Evolutionary conservation across 2,888 invertebrate genomes (phyloP).

Genomic region (Hofmannophila pseudospretella): DNA sequence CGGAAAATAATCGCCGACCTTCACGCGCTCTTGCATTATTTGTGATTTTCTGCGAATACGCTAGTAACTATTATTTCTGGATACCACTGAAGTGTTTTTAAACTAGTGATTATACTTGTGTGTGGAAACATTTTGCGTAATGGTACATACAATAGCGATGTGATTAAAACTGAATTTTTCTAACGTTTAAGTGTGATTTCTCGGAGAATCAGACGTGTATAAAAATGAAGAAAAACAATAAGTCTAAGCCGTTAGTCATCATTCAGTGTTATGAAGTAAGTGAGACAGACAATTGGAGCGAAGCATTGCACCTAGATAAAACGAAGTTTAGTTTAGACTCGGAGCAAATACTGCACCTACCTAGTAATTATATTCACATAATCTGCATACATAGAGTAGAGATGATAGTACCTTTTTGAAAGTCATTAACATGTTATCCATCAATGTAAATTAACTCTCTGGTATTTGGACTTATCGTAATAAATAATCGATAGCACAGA

Average conservation of each 20-base stretch:
- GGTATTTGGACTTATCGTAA: too few relatives aligned
- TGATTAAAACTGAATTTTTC: neutral
- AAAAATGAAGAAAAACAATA: conserved; percentile 56
- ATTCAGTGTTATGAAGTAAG: conserved; percentile 81
- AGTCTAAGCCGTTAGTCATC: conserved; percentile 72
- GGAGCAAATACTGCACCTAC: neutral
- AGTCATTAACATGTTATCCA: too few relatives aligned
- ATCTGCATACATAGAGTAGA: neutral
- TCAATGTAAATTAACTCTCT: too few relatives aligned
- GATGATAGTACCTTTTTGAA: too few relatives aligned
- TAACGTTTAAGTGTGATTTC: neutral
- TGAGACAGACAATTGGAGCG: conserved; percentile 36
- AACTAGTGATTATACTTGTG: neutral
- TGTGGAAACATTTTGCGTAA: neutral
- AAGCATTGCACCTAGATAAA: conserved; percentile 23
- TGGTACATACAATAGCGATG: neutral
- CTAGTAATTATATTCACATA: neutral
- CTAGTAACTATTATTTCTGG: conserved; percentile 9
- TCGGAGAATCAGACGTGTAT: neutral
- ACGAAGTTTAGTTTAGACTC: conserved; percentile 2
- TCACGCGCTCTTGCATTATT: conserved; percentile 42
- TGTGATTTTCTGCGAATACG: conserved; percentile 11
- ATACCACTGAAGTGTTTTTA: neutral
- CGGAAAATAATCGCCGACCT: conserved; percentile 59
- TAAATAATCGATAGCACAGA: too few relatives aligned